These are phyloP conservation scores for Labia minor DNA, from an alignment of 2,888 invertebrate species.

Conservation along the genomic window DNA sequence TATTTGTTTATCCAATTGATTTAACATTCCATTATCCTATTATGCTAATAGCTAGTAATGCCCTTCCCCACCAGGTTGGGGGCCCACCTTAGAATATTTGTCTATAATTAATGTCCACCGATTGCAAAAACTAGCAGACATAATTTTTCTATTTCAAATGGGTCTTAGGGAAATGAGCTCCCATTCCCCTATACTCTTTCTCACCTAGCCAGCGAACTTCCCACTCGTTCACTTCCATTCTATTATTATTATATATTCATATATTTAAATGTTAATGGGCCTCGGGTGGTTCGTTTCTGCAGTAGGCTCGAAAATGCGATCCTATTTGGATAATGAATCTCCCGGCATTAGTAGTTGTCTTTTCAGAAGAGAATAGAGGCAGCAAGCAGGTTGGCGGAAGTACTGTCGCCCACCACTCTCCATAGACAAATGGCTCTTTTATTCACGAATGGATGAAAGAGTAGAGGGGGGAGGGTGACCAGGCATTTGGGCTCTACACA, in stretches of 20 bases:
- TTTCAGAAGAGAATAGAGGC: not conserved
- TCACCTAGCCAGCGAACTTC: too few species aligned
- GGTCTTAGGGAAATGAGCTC: not conserved
- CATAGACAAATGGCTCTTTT: not conserved
- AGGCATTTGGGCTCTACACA: not conserved
- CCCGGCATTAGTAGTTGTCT: not conserved
- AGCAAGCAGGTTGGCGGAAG: not conserved
- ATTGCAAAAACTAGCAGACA: not conserved
- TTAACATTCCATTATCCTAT: too few species aligned
- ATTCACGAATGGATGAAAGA: not conserved
- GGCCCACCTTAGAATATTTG: too few species aligned
- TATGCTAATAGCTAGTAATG: too few species aligned
- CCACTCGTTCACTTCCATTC: not conserved
- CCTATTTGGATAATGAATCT: constrained; percentile 13
- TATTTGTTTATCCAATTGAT: too few species aligned
- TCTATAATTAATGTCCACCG: not conserved
- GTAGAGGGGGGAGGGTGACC: too few species aligned
- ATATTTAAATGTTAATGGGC: not conserved
- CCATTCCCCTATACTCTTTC: not conserved
- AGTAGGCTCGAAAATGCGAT: not conserved
- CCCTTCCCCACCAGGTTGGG: too few species aligned
- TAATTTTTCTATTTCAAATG: constrained; percentile 4
- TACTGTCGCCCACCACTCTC: not conserved
- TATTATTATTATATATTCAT: not conserved
- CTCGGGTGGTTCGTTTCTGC: not conserved